Evolutionary conservation across 2,888 invertebrate species (phyloP), one percentile per base, ranked within the genome.

Genomic region (Philaethria dido): DNA sequence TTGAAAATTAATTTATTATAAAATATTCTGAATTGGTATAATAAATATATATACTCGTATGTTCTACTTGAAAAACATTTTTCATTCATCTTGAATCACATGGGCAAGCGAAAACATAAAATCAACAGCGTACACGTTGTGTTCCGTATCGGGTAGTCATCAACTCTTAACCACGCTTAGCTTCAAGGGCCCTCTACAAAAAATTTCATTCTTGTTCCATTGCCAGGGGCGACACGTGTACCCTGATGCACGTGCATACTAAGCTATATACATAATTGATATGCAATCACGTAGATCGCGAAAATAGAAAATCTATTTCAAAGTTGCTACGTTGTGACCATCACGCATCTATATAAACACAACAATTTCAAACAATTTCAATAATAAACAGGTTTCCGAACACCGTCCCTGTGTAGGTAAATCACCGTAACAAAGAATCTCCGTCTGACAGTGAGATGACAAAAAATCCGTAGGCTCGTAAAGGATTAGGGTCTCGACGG

Each of bases 401-500:
- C 45, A 55, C 22, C 4, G 39, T 20, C 22, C 16, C n/a, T 25
- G 11, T 16, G 42, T 45, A 50, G 16, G 59, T 60, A 45, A 29
- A 60, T 36, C 39, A 50, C 44, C 14, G 52, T 60, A 44, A 64
- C 63, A 69, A 66, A 66, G 55, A 66, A 69, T 68, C 77, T 80
- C 36, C 57, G 25, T 11, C 16, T 52, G 16, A 70, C 67, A 66
- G 39, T 70, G 85, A 85, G 63, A 59, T 52, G 62, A 71, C 65
- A 84, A 78, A 79, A 74, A 75, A 77, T 87, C 87, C 84, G 83
- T 86, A 86, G 86, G 85, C 85, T 84, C 80, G 75, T 76, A 84
- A 86, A 86, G 86, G 86, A 87, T 88, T 87, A 86, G 86, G 82
- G 85, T 77, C 83, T 82, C 84, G 79, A 83, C 86, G 85, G 88